phyloP scores from a whole-genome alignment of 2,797 vertebrate species.

The Tenualosa thibaudeaui region DNA sequence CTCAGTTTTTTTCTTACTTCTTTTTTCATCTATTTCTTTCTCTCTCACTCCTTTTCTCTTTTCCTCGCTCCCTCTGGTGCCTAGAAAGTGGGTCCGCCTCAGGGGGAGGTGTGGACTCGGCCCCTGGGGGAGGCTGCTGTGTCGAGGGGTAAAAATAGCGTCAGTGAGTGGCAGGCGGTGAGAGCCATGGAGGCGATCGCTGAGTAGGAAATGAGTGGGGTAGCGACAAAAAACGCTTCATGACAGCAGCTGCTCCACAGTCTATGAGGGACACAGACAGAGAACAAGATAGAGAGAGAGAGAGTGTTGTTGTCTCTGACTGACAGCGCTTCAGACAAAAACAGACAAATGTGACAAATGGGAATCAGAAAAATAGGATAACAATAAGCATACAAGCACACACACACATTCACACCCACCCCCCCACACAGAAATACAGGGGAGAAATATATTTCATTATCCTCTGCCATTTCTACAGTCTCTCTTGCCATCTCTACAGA shows the following conservation, averaged over 20 bases:
- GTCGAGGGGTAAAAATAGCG: conserved; percentile 65
- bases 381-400: neutral
- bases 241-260: neutral
- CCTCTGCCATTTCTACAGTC: too few relatives aligned
- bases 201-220: conserved; percentile 20
- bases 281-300: conserved; percentile 60
- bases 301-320: conserved; percentile 64
- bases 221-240: neutral
- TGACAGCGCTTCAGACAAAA: neutral
- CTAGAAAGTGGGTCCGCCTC: neutral
- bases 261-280: conserved; percentile 52
- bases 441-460: neutral
- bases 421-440: neutral
- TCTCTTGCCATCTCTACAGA: too few relatives aligned
- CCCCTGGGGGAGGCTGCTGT: conserved; percentile 33
- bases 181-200: conserved; percentile 45
- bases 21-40: conserved; percentile 48
- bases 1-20: conserved; percentile 24
- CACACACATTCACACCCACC: neutral
- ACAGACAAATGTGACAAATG: conserved; percentile 4
- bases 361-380: conserved; percentile 5
- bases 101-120: conserved; percentile 64
- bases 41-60: conserved; percentile 26
- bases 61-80: neutral
- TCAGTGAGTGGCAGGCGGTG: conserved; percentile 64